Percentiles rank a stretch among this genome's conserved stretches.
Evolutionary conservation across 2,797 vertebrate genomes (phyloP).

Genomic region (Sciurus vulgaris): DNA sequence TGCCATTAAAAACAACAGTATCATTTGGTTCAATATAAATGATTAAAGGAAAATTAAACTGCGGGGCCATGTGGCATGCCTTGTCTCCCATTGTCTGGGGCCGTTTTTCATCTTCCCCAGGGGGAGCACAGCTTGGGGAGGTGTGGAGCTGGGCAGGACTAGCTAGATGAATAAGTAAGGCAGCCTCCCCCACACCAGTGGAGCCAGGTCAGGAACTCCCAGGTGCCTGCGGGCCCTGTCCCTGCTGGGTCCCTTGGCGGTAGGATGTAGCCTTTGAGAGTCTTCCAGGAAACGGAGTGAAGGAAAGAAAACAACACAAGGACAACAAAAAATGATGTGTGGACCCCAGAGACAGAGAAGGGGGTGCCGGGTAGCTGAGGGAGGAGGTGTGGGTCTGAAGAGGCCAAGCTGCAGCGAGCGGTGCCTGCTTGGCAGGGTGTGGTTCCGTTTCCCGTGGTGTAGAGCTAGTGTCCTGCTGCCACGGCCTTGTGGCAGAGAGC

Average conservation of each 20-base stretch:
- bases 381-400: neutral
- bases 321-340: constrained; percentile 28
- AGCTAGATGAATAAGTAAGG: constrained; percentile 78
- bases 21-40: constrained; percentile 90
- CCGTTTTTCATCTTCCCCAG: constrained; percentile 87
- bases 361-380: neutral
- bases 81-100: constrained; percentile 86
- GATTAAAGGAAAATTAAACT: constrained; percentile 91
- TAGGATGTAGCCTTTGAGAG: constrained; percentile 75
- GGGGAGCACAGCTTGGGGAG: constrained; percentile 88
- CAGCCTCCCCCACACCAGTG: neutral
- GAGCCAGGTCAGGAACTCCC: constrained; percentile 81
- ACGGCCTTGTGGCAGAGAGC: too few relatives aligned
- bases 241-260: constrained; percentile 71
- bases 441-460: fast-evolving
- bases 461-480: too few relatives aligned
- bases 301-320: constrained; percentile 58
- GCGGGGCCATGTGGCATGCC: constrained; percentile 88
- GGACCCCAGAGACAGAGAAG: neutral
- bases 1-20: constrained; percentile 89
- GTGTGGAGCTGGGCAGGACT: constrained; percentile 83
- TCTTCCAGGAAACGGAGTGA: constrained; percentile 67
- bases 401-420: neutral
- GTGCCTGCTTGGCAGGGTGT: neutral
- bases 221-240: constrained; percentile 66